Evolutionary conservation across 2,797 vertebrate genomes (phyloP).

Genomic region (Scolopax rusticola): DNA sequence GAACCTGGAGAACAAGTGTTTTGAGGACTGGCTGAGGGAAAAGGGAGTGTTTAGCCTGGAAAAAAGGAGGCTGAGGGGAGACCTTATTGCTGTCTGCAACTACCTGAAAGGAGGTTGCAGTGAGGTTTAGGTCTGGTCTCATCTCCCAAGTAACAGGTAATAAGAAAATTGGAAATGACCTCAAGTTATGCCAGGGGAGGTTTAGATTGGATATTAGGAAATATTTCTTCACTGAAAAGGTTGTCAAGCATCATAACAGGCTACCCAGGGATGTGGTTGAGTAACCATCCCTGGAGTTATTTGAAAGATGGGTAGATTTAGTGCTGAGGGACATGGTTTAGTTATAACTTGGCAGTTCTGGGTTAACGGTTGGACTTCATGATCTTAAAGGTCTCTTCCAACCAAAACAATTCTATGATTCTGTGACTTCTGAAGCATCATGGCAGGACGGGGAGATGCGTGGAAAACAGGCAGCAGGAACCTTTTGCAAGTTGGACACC

Average conservation of each 20-base stretch:
- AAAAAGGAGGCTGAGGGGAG: background rate
- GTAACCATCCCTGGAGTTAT: background rate
- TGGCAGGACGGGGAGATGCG: background rate
- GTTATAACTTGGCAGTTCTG: background rate
- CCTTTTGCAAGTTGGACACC: background rate
- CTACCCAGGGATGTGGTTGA: background rate
- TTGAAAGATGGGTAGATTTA: background rate
- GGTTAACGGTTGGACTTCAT: background rate
- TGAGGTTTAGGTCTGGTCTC: background rate
- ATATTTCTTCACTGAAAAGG: too few relatives aligned
- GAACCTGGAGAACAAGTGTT: background rate
- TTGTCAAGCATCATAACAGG: background rate
- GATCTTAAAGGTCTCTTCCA: background rate
- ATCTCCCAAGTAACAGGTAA: background rate
- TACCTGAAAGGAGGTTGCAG: background rate
- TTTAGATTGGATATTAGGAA: background rate
- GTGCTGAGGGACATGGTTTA: background rate
- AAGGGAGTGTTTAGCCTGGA: background rate
- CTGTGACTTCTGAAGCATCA: background rate
- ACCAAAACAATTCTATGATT: background rate
- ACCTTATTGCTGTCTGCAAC: background rate
- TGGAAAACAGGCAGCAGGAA: background rate
- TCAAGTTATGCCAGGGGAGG: background rate
- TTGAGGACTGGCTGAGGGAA: background rate
- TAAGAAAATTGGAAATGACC: background rate